Conservation (phyloP, 1,140 invertebrate species). For the Teleopsis dalmanni region DNA sequence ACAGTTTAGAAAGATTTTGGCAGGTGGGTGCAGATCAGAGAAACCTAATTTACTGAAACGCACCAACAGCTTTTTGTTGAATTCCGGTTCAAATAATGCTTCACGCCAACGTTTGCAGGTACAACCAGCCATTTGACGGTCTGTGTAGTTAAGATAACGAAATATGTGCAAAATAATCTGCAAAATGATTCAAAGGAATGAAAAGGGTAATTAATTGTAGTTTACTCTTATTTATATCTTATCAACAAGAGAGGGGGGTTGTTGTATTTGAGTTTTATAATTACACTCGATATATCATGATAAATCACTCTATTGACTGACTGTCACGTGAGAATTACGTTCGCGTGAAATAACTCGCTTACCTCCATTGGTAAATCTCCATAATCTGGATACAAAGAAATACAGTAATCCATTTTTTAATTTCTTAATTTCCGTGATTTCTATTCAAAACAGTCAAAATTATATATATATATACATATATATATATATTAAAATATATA, state of each 20-base stretch:
- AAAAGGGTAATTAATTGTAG: too few species aligned
- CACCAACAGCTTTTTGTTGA: slow-evolving; percentile 49
- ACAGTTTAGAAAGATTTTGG: slow-evolving; percentile 47
- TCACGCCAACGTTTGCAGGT: slow-evolving; percentile 54
- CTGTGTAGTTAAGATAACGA: slow-evolving; percentile 53
- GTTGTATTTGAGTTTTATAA: too few species aligned
- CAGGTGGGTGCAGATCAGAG: slow-evolving; percentile 47
- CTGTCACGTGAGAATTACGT: background rate
- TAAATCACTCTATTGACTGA: background rate
- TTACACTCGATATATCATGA: too few species aligned
- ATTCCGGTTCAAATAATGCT: slow-evolving; percentile 51
- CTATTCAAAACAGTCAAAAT: too few species aligned
- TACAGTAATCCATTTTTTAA: slow-evolving; percentile 4
- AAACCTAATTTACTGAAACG: slow-evolving; percentile 48
- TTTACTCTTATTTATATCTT: too few species aligned
- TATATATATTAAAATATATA: too few species aligned
- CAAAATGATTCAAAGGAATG: slow-evolving; percentile 17
- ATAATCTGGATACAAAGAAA: slow-evolving; percentile 18
- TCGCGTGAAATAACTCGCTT: slow-evolving; percentile 4
- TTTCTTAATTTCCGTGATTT: background rate
- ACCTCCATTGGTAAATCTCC: slow-evolving; percentile 40
- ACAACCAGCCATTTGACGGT: slow-evolving; percentile 51
- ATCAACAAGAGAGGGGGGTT: too few species aligned
- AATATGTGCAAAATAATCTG: slow-evolving; percentile 57
- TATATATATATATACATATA: too few species aligned